Evolutionary conservation across 2,797 vertebrate genomes (phyloP).

Genomic region (Sebastes kiyomatsui): DNA sequence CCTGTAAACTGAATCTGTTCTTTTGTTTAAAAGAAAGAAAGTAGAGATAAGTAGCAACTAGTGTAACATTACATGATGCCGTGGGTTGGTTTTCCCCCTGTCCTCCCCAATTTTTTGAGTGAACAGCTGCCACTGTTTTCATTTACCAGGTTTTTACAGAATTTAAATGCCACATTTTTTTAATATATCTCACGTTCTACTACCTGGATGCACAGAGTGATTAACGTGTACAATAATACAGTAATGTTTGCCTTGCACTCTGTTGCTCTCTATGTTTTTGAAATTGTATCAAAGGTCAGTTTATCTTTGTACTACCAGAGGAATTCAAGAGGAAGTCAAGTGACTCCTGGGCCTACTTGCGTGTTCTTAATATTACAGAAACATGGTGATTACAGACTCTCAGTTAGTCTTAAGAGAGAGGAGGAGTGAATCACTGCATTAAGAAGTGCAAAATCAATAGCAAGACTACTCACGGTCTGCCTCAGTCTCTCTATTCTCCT

Average conservation of each 20-base stretch:
- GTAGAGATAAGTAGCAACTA: no score
- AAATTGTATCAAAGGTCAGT: constrained; percentile 21
- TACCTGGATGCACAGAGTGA: background rate
- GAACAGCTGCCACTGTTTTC: background rate
- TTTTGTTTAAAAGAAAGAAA: no score
- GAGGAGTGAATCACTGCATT: constrained; percentile 59
- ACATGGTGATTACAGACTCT: constrained; percentile 19
- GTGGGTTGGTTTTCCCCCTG: no score
- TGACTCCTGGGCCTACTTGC: constrained; percentile 17
- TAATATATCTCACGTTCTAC: background rate
- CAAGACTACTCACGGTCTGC: constrained; percentile 55
- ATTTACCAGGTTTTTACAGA: constrained; percentile 8
- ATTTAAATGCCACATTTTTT: background rate
- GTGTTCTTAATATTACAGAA: constrained; percentile 36
- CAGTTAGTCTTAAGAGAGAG: constrained; percentile 40
- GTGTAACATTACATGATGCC: no score
- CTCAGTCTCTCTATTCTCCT: constrained; percentile 36
- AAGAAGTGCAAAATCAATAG: constrained; percentile 68
- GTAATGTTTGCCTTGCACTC: constrained; percentile 19
- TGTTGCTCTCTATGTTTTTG: constrained; percentile 22
- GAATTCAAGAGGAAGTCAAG: constrained; percentile 13
- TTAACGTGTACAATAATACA: background rate
- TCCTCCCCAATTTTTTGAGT: no score
- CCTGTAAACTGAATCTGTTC: no score
- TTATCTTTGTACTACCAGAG: constrained; percentile 9